Conservation (phyloP, 1,140 invertebrate species). For the Bombus picipes region DNA sequence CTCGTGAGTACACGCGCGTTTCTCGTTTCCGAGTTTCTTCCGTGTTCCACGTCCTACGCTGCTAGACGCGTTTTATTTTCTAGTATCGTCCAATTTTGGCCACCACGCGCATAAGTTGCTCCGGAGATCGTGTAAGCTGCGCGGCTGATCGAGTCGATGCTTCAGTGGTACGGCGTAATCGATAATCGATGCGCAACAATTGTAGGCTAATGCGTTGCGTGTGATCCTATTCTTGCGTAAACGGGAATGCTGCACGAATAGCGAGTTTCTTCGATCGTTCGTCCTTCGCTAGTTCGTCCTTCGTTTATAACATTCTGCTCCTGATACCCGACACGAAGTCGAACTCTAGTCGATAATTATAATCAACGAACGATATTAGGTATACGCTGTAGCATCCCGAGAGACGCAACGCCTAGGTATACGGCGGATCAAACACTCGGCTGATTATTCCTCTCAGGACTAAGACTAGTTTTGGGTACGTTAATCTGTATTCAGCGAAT, state of each 20-base stretch:
- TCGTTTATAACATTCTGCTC: neutral
- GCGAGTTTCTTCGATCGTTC: too few species aligned
- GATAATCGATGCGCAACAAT: too few species aligned
- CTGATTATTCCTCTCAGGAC: slow-evolving; percentile 5
- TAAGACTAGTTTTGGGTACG: neutral
- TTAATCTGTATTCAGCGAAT: neutral
- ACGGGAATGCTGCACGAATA: fast-evolving
- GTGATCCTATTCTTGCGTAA: too few species aligned
- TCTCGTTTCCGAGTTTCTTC: neutral
- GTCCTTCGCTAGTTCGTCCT: neutral
- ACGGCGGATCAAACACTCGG: slow-evolving; percentile 5
- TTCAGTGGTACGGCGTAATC: too few species aligned
- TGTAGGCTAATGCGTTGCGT: too few species aligned
- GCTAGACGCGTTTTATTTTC: neutral
- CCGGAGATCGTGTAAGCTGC: too few species aligned
- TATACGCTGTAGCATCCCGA: neutral
- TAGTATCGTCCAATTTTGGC: too few species aligned
- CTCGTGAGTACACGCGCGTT: neutral
- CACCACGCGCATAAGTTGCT: too few species aligned
- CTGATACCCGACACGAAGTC: too few species aligned
- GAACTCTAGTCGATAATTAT: neutral
- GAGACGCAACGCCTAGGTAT: neutral
- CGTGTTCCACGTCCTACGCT: too few species aligned
- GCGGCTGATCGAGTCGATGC: too few species aligned
- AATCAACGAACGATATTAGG: neutral